Percentiles rank a stretch among this genome's conserved stretches.
These are phyloP conservation scores for Myathropa florea DNA, from an alignment of 2,888 invertebrate species.

Conservation along the genomic window DNA sequence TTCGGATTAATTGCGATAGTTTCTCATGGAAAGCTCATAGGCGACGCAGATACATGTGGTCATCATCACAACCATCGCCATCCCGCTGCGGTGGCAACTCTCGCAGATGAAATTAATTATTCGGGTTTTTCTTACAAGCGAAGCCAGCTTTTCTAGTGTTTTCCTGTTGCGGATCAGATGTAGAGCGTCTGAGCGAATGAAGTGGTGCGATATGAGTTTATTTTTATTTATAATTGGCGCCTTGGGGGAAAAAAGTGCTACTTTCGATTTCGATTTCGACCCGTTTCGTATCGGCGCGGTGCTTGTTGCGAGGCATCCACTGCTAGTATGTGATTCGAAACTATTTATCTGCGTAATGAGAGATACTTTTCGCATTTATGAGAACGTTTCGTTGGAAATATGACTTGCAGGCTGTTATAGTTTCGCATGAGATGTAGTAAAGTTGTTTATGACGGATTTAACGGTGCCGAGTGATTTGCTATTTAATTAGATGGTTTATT, in stretches of 20 bases:
- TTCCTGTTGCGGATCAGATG: background rate
- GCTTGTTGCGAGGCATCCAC: background rate
- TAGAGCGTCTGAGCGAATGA: background rate
- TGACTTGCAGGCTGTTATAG: background rate
- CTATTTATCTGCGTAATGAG: background rate
- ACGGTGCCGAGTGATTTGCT: background rate
- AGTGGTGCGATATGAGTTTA: conserved; percentile 17
- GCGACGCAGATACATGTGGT: background rate
- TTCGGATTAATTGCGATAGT: conserved; percentile 49
- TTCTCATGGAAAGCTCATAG: conserved; percentile 17
- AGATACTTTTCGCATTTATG: conserved; percentile 11
- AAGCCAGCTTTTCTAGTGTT: background rate
- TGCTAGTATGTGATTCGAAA: conserved; percentile 3
- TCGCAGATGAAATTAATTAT: background rate
- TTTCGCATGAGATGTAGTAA: background rate
- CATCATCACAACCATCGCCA: background rate
- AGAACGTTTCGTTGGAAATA: background rate
- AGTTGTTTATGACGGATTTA: background rate
- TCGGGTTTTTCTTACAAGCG: conserved; percentile 6
- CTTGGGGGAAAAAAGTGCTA: background rate
- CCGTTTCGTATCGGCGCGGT: background rate
- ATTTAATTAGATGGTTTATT: background rate
- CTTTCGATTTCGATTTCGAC: background rate
- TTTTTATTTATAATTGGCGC: conserved; percentile 47
- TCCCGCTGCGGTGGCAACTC: background rate